phyloP scores from a whole-genome alignment of 2,888 invertebrate species.

The Aproaerema taeniolella region DNA sequence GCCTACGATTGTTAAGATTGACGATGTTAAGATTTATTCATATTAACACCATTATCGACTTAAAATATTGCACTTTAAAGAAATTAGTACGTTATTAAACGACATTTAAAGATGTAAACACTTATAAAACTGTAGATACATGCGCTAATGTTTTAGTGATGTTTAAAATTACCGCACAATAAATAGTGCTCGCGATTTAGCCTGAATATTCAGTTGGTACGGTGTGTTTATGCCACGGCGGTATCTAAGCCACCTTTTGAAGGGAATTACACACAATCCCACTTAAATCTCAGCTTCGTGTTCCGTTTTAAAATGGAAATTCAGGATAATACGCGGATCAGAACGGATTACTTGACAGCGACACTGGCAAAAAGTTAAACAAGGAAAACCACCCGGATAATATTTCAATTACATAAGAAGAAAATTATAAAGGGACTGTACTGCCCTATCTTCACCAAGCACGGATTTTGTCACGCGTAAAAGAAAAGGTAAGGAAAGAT shows the following conservation, averaged over 20 bases:
- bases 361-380: slow-evolving; percentile 38
- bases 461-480: background rate
- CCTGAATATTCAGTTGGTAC: slow-evolving; percentile 12
- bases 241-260: slow-evolving; percentile 37
- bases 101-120: too few species aligned
- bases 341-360: slow-evolving; percentile 35
- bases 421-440: slow-evolving; percentile 11
- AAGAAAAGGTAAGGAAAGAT: slow-evolving; percentile 1
- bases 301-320: slow-evolving; percentile 51
- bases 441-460: slow-evolving; percentile 5
- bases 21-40: too few species aligned
- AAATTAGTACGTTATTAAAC: too few species aligned
- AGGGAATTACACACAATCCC: slow-evolving; percentile 35
- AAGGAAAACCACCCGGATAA: slow-evolving; percentile 31
- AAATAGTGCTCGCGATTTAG: too few species aligned
- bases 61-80: too few species aligned
- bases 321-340: slow-evolving; percentile 43
- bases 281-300: slow-evolving; percentile 38
- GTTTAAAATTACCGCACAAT: too few species aligned
- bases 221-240: slow-evolving; percentile 27
- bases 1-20: too few species aligned
- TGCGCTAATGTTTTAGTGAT: too few species aligned
- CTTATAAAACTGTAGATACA: too few species aligned
- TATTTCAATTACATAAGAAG: slow-evolving; percentile 39
- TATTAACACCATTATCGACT: too few species aligned